phyloP scores from a whole-genome alignment of 2,888 invertebrate genomes.

The Parnassius apollo region DNA sequence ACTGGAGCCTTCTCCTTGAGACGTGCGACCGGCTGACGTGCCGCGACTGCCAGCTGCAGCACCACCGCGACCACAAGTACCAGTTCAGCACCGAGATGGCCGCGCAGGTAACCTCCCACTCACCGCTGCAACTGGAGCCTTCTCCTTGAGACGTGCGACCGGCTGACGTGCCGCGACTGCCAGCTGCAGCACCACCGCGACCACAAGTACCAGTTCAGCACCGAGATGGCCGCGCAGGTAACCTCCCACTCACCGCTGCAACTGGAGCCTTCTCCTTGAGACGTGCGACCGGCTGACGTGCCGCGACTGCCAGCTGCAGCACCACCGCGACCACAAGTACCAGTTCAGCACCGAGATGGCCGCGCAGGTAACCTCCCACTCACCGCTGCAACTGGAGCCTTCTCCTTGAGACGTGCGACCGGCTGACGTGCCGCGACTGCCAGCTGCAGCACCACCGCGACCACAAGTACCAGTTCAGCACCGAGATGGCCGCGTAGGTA shows the following conservation, averaged over 20 bases:
- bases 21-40: constrained; percentile 93
- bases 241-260: too few relatives aligned
- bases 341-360: constrained; percentile 86
- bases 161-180: constrained; percentile 94
- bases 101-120: background rate
- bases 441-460: constrained; percentile 95
- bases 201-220: constrained; percentile 96
- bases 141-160: constrained; percentile 87
- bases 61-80: constrained; percentile 96
- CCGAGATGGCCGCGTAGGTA: constrained; percentile 39
- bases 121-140: too few relatives aligned
- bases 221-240: constrained; percentile 39
- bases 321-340: constrained; percentile 96
- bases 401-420: constrained; percentile 86
- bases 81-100: constrained; percentile 86
- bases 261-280: constrained; percentile 49
- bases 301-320: constrained; percentile 94
- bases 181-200: constrained; percentile 95
- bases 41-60: constrained; percentile 94
- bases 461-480: constrained; percentile 96
- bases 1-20: constrained; percentile 49
- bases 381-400: too few relatives aligned
- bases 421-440: constrained; percentile 94
- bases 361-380: background rate
- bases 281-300: constrained; percentile 93